Evolutionary conservation across 2,888 invertebrate species (phyloP).

Genomic region (Diarsia brunnea): DNA sequence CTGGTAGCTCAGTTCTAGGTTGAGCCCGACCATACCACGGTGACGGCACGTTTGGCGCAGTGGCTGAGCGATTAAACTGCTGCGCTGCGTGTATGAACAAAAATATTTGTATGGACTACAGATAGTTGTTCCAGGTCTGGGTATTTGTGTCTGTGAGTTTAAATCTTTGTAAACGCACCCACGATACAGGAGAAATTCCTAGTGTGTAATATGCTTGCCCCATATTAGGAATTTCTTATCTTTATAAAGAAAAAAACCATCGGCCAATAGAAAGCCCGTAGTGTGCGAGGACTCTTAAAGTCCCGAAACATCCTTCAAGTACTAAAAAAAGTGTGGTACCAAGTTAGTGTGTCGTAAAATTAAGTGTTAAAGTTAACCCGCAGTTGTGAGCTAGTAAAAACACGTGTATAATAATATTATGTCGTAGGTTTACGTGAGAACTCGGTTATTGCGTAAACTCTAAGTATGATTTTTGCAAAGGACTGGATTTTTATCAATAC

Average conservation of each 20-base stretch:
- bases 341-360: conserved; percentile 27
- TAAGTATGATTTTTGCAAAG: background rate
- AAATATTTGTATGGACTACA: too few species aligned
- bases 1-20: too few species aligned
- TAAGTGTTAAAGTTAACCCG: conserved; percentile 21
- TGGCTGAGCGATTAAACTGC: too few species aligned
- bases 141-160: too few species aligned
- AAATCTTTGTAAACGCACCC: too few species aligned
- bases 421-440: background rate
- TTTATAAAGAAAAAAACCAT: background rate
- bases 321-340: conserved; percentile 9
- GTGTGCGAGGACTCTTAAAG: background rate
- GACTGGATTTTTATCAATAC: background rate
- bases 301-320: conserved; percentile 14
- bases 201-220: too few species aligned
- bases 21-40: too few species aligned
- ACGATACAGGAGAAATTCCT: too few species aligned
- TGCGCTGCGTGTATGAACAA: too few species aligned
- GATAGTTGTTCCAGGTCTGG: too few species aligned
- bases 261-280: background rate
- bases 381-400: conserved; percentile 28
- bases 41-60: too few species aligned
- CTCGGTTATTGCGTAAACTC: background rate
- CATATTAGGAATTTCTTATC: too few species aligned
- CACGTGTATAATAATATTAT: background rate